phyloP scores from a whole-genome alignment of 2,113 vertebrate genomes.

The Lampris incognitus region DNA sequence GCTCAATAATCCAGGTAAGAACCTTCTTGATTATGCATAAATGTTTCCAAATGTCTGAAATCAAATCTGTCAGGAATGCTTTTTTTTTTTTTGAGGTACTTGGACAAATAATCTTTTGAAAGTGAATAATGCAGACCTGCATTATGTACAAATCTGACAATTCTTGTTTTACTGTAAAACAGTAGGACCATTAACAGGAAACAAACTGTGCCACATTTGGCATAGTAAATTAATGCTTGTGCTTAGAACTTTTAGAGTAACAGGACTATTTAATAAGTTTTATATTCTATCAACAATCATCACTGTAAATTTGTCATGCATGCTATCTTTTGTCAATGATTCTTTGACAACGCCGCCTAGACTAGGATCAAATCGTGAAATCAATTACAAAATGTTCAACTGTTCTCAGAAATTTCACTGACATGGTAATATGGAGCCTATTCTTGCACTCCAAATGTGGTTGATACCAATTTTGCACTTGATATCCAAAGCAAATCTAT shows the following conservation, averaged over 20 bases:
- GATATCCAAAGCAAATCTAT: no score
- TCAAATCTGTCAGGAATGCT: not conserved
- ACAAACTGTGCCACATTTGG: not conserved
- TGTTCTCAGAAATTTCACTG: not conserved
- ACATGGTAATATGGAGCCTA: not conserved
- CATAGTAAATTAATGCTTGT: not conserved
- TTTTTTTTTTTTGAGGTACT: not conserved
- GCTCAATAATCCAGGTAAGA: not conserved
- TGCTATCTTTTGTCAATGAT: not conserved
- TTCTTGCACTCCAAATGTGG: not conserved
- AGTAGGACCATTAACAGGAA: not conserved
- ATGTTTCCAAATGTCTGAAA: not conserved
- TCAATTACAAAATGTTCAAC: not conserved
- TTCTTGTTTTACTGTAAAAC: not conserved
- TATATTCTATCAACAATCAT: not conserved
- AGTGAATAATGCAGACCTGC: conserved; percentile 5
- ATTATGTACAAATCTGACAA: not conserved
- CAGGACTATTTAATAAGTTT: not conserved
- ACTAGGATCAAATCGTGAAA: conserved; percentile 14
- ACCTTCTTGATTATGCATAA: not conserved
- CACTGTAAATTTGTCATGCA: not conserved
- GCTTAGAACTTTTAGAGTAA: not conserved
- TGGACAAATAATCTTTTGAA: not conserved
- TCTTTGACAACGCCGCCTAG: not conserved
- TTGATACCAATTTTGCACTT: not conserved